Conservation (phyloP, 1,140 invertebrate genomes). For the Drosophila ananassae region DNA sequence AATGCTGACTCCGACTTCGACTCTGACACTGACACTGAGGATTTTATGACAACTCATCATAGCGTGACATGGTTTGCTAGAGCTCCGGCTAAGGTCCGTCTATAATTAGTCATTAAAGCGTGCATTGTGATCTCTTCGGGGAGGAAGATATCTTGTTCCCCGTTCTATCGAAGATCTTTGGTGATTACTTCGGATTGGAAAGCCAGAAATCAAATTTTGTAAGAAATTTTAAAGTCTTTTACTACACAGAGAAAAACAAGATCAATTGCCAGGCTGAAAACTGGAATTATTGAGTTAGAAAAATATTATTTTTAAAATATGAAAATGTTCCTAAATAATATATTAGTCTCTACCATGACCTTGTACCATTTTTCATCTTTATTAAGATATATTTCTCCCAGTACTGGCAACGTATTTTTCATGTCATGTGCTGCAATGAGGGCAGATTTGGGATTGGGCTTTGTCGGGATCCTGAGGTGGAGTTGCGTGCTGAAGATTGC, state of each 20-base stretch:
- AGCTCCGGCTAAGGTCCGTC: conserved; percentile 59
- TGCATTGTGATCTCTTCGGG: conserved; percentile 64
- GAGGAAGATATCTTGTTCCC: conserved; percentile 21
- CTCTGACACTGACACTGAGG: conserved; percentile 56
- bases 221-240: conserved; percentile 53
- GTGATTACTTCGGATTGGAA: conserved; percentile 42
- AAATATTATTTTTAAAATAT: too few relatives aligned
- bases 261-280: background rate
- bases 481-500: conserved; percentile 56
- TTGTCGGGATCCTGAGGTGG: conserved; percentile 4
- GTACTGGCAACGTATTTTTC: conserved; percentile 8
- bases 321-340: background rate
- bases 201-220: conserved; percentile 32
- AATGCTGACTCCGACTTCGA: conserved; percentile 21
- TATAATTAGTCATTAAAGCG: conserved; percentile 82
- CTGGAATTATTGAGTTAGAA: too few relatives aligned
- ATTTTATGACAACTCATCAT: conserved; percentile 83
- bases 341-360: background rate
- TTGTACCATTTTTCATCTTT: background rate
- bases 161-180: conserved; percentile 33
- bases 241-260: background rate
- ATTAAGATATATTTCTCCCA: conserved; percentile 12
- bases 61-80: conserved; percentile 67
- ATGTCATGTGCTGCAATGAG: conserved; percentile 61
- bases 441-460: conserved; percentile 29